Conservation (phyloP, 2,113 vertebrate genomes). For the Trematocara macrostoma region DNA sequence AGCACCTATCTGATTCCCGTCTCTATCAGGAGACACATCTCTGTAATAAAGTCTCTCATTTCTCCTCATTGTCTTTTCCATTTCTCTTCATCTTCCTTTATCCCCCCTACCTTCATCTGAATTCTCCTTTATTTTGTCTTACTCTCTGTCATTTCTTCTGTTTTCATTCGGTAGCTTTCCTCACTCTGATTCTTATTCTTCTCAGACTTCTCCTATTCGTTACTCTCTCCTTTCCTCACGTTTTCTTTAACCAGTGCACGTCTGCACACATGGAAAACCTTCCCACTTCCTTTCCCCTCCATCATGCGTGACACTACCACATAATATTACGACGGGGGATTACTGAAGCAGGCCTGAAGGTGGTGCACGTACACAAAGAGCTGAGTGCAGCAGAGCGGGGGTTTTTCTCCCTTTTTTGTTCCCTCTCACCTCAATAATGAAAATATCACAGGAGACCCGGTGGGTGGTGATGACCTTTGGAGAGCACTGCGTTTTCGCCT, state of each 20-base stretch:
- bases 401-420: not conserved
- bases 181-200: not conserved
- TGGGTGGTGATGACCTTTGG: conserved; percentile 74
- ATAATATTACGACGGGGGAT: conserved; percentile 5
- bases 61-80: conserved; percentile 8
- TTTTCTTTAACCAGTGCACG: not conserved
- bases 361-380: conserved; percentile 47
- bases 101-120: not conserved
- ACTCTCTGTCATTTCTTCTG: not conserved
- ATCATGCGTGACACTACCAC: not conserved
- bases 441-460: conserved; percentile 72
- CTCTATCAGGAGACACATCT: conserved; percentile 53
- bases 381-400: conserved; percentile 6
- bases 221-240: not conserved
- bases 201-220: not conserved
- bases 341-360: conserved; percentile 46
- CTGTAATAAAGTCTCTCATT: conserved; percentile 63
- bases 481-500: conserved; percentile 61
- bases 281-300: not conserved
- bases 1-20: conserved; percentile 73
- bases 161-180: not conserved
- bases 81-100: conserved; percentile 4
- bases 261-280: not conserved
- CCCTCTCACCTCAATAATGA: conserved; percentile 56
- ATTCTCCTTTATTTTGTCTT: not conserved